These are phyloP conservation scores for Macrochelys suwanniensis DNA, from an alignment of 2,797 vertebrate genomes.

Conservation along the genomic window DNA sequence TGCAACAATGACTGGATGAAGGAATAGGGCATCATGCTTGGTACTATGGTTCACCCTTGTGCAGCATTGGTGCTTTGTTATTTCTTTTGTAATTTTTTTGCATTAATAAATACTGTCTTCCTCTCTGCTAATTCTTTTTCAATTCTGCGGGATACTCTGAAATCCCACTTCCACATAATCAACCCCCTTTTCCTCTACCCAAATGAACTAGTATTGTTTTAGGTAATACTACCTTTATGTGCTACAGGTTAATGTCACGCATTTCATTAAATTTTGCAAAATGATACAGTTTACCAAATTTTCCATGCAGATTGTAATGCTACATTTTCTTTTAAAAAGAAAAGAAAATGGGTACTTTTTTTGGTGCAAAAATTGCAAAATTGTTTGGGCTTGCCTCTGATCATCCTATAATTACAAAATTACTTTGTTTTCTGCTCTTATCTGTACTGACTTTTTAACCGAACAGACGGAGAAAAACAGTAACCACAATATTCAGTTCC, in stretches of 20 bases:
- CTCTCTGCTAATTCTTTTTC: neutral
- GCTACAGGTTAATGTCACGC: neutral
- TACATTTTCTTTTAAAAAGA: neutral
- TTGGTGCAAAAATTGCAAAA: neutral
- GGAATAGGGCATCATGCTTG: neutral
- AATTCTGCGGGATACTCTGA: neutral
- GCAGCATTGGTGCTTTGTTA: fast-evolving
- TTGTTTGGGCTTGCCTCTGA: neutral
- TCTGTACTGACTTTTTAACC: neutral
- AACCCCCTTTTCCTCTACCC: neutral
- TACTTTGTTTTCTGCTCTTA: neutral
- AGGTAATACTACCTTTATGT: neutral
- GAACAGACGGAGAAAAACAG: neutral
- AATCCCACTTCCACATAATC: neutral
- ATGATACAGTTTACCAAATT: neutral
- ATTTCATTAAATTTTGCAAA: neutral
- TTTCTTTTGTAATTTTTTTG: neutral
- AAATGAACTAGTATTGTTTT: neutral
- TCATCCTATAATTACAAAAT: neutral
- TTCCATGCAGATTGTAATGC: neutral
- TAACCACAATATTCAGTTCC: neutral
- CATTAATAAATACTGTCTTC: neutral
- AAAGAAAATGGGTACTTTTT: neutral
- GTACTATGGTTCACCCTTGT: neutral
- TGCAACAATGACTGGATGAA: neutral